Percentiles rank a stretch among this genome's conserved stretches.
Conservation (phyloP, 2,888 invertebrate species). For the Oscheius sp. region DNA sequence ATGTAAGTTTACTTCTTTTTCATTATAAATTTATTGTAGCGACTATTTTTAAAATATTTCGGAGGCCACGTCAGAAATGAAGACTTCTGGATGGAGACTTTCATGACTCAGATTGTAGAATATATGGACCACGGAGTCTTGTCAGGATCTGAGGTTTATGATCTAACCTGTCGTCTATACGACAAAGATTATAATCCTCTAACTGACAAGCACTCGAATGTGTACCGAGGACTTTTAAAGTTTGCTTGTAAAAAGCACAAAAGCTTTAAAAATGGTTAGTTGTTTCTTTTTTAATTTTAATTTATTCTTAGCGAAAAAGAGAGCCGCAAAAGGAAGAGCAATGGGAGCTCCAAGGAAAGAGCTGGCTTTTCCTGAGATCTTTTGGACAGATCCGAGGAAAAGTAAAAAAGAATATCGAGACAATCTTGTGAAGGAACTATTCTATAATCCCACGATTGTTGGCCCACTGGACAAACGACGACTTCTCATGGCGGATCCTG, state of each 20-base stretch:
- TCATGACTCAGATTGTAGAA: background rate
- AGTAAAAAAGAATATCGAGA: too few relatives aligned
- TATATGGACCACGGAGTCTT: constrained; percentile 3
- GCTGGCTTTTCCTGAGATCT: too few relatives aligned
- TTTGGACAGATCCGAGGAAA: too few relatives aligned
- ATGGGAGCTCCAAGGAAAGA: too few relatives aligned
- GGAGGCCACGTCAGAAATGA: constrained; percentile 1
- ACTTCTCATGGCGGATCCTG: background rate
- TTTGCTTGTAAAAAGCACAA: background rate
- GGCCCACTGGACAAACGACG: background rate
- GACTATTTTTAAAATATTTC: too few relatives aligned
- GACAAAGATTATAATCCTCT: constrained; percentile 14
- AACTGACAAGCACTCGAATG: background rate
- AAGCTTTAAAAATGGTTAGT: background rate
- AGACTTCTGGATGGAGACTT: background rate
- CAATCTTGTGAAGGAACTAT: background rate
- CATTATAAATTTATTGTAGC: background rate
- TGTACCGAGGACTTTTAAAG: background rate
- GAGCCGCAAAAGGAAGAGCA: too few relatives aligned
- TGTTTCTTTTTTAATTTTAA: too few relatives aligned
- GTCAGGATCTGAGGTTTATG: background rate
- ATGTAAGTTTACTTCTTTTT: too few relatives aligned
- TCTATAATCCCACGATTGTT: background rate
- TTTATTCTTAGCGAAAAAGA: too few relatives aligned
- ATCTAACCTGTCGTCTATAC: background rate